Percentiles rank a stretch among this genome's conserved stretches.
Evolutionary conservation across 1,140 invertebrate genomes (phyloP).

Genomic region (Gonioctena quinquepunctata): DNA sequence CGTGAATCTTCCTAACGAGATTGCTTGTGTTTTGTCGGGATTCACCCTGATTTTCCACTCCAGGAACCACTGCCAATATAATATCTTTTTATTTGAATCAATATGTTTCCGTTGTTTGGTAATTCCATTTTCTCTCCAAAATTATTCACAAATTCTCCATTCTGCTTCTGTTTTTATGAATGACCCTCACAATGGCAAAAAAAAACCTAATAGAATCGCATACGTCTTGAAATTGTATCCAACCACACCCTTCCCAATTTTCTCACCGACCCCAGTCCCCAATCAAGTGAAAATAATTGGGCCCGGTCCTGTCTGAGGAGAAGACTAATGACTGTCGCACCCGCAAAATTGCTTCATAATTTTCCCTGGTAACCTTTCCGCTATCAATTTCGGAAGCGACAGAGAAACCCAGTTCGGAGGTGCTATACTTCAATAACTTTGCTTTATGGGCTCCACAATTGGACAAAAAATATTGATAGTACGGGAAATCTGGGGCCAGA

Average conservation of each 20-base stretch:
- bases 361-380: constrained; percentile 53
- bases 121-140: not conserved
- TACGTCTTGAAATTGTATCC: not conserved
- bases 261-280: not conserved
- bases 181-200: not conserved
- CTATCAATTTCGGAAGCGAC: constrained; percentile 49
- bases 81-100: no score
- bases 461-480: not conserved
- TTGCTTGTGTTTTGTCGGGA: no score
- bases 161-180: not conserved
- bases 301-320: constrained; percentile 12
- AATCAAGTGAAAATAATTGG: constrained; percentile 4
- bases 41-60: no score
- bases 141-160: not conserved
- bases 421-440: constrained; percentile 44
- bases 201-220: not conserved
- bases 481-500: not conserved
- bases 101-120: not conserved
- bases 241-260: not conserved
- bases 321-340: constrained; percentile 51
- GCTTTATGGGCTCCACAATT: constrained; percentile 29
- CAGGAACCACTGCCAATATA: no score
- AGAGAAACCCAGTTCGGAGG: constrained; percentile 34
- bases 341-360: constrained; percentile 55
- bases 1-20: not conserved